Base-by-base conservation (phyloP, 1,140 invertebrate genomes). In the Lineus longissimus region DNA sequence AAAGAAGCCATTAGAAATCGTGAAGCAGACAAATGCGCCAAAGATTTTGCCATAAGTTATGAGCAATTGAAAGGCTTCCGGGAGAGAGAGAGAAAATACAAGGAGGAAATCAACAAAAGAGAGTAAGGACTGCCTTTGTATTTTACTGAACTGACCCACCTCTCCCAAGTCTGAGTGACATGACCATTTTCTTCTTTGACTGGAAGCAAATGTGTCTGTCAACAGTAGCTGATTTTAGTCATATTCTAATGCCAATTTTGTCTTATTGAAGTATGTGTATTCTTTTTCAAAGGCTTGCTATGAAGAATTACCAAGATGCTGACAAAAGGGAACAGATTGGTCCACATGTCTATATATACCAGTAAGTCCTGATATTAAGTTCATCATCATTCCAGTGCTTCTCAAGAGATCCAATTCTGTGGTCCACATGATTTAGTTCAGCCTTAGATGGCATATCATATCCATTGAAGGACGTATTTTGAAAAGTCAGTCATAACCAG, bases 301-400 rank as follows among this genome's bases (percentile, higher is more conserved):
- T 63, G 43, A 74, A 78, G 41, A 66, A 75, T 23, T 68, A 64
- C 19, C 43, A 56, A 27, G 68, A 68, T 57, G 62, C 68, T 23
- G 62, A 67, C 2, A 76, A 73, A 59, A 43, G 78, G 19, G 67
- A 73, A 23, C 63, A 71, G 17, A 78, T 80, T 65, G 78, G 78
- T 31, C 76, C 78, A 22, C 78, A 80, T 68, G 78, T 80, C 2
- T 73, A 80, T 56, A 74, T 80, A 51, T 80, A 78, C 65, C 67
- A 73, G 76, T 80, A 71, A 78, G 71, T 73, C 45, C 19, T 58
- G 29, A 7, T 31, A 17, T 54, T 11, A 23, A 54, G 4, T 54
- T 54, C 15, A n/a, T n/a, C n/a, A n/a, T n/a, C n/a, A n/a, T n/a
- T n/a, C n/a, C n/a, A n/a, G n/a, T n/a, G n/a, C n/a, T n/a, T n/a